Conservation (phyloP, 1,140 invertebrate species). For the Pemphigus obesinymphae region DNA sequence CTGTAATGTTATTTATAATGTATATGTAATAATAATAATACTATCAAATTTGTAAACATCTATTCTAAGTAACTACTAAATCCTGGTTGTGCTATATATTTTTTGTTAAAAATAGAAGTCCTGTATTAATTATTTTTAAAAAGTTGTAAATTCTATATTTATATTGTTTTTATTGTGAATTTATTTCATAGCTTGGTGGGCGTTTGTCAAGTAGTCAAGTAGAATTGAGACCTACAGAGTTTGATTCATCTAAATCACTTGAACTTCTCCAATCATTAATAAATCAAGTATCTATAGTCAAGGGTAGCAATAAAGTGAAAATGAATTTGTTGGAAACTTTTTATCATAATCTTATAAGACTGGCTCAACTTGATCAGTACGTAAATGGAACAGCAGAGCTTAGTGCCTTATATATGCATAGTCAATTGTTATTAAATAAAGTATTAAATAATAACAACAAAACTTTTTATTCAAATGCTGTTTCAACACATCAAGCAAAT, state of each 20-base stretch:
- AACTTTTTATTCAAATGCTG: slow-evolving; percentile 53
- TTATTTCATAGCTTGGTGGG: slow-evolving; percentile 37
- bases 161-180: not conserved
- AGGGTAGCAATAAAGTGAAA: slow-evolving; percentile 58
- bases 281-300: slow-evolving; percentile 61
- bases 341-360: slow-evolving; percentile 63
- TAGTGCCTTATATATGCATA: slow-evolving; percentile 70
- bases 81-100: too few species aligned
- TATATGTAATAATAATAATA: too few species aligned
- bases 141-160: too few species aligned
- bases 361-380: slow-evolving; percentile 79
- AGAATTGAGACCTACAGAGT: slow-evolving; percentile 13
- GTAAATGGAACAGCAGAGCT: slow-evolving; percentile 71
- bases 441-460: slow-evolving; percentile 48
- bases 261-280: slow-evolving; percentile 68
- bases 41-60: not conserved
- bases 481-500: slow-evolving; percentile 53
- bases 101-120: too few species aligned
- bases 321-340: slow-evolving; percentile 66
- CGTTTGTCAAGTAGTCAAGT: slow-evolving; percentile 14
- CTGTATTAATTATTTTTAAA: too few species aligned
- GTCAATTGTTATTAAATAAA: slow-evolving; percentile 56
- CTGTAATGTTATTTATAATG: too few species aligned
- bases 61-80: not conserved
- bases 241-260: slow-evolving; percentile 50